Base-by-base conservation (phyloP, 2,888 invertebrate genomes). In the Sphecodes monilicornis region DNA sequence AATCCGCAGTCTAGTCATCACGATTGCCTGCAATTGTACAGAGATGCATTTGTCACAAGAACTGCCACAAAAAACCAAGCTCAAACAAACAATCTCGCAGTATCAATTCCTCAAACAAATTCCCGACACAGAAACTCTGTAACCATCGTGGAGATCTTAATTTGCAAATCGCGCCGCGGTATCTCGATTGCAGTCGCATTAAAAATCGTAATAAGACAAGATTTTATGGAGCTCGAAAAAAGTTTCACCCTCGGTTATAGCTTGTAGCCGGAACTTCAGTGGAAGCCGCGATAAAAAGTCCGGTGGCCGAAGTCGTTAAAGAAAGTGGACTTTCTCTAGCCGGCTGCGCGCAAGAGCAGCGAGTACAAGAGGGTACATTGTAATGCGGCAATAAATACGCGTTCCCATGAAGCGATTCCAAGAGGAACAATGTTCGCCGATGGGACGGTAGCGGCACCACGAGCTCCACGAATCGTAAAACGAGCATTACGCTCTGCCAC, bases 401-500 rank as follows among this genome's bases (percentile, higher is more conserved):
- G 22, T 57, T 57, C 57, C 71, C 57, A 32, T 32, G 66, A 72
- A 81, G 54, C 18, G 66, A 43, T 60, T 46, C 29, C 46, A 26
- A n/a, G 8, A 29, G 41, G 22, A 16, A 16, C n/a, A 60, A 72
- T 57, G 64, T 82, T 32, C 50, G 60, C 66, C 77, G 80, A 82
- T 79, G 32, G 54, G 78, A 71, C 82, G 36, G 83, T 84, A 84
- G 83, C 76, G 13, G 10, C 26, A 11, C 22, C 64, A 22, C 43
- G 60, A 4, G 41, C 26, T 10, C 13, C 8, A 16, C 5, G 73
- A 43, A 64, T 82, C 83, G 83, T 74, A 77, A 84, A 82, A 82
- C 50, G 26, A 32, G 29, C 60, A 26, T 43, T 11, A 54, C 18
- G 3, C 50, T 50, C 10, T 3, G 22, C 22, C 41, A 57, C 70